Percentiles rank a stretch among this genome's conserved stretches.
phyloP scores from a whole-genome alignment of 2,797 vertebrate species.

The Epinephelus coioides region DNA sequence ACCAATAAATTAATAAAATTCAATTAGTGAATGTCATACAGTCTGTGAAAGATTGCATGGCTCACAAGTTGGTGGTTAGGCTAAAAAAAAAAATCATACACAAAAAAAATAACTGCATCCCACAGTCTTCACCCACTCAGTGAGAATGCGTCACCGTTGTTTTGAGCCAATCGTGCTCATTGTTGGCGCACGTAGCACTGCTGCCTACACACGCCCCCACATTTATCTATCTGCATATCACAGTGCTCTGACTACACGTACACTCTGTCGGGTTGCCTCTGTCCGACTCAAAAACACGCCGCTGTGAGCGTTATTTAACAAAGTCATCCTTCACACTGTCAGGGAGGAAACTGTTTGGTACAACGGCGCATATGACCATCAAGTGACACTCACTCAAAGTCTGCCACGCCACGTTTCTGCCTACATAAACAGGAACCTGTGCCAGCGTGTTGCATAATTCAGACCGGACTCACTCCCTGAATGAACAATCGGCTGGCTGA shows the following conservation, averaged over 20 bases:
- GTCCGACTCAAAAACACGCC: conserved; percentile 15
- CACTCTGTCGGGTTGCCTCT: conserved; percentile 11
- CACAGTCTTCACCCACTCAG: conserved; percentile 76
- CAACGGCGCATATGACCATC: conserved; percentile 40
- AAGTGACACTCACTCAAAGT: conserved; percentile 44
- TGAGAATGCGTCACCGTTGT: conserved; percentile 74
- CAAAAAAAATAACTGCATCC: conserved; percentile 53
- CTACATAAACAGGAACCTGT: conserved; percentile 50
- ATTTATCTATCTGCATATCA: conserved; percentile 47
- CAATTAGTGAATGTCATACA: not conserved
- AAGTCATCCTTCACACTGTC: conserved; percentile 18
- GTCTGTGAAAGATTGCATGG: conserved; percentile 18
- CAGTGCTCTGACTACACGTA: conserved; percentile 33
- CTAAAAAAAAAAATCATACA: conserved; percentile 35
- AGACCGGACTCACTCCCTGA: conserved; percentile 51
- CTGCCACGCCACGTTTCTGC: conserved; percentile 53
- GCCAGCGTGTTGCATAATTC: conserved; percentile 68
- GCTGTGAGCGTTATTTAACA: conserved; percentile 29
- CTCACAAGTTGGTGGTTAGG: conserved; percentile 26
- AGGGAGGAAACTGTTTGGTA: conserved; percentile 10
- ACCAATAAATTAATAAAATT: not conserved
- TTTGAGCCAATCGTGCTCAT: conserved; percentile 57
- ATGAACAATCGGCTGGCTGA: conserved; percentile 51
- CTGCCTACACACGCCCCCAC: conserved; percentile 65
- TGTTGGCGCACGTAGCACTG: conserved; percentile 54